Evolutionary conservation across 2,113 vertebrate species (phyloP).

Genomic region (Periophthalmus modestus): DNA sequence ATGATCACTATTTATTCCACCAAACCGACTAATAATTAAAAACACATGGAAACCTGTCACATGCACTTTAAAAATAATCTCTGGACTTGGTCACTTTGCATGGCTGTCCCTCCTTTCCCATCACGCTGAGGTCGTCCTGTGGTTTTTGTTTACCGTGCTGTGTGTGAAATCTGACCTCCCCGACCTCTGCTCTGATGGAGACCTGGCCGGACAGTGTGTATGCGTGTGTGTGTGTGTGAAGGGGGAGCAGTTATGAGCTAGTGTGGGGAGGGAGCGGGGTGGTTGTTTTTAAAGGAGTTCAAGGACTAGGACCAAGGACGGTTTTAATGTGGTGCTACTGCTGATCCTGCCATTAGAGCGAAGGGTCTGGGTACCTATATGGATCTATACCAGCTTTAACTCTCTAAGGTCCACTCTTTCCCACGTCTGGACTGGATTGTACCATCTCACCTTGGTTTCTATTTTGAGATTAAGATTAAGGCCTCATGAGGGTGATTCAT

Average conservation of each 20-base stretch:
- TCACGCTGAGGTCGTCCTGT: background rate
- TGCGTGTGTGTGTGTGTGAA: background rate
- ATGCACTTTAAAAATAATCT: background rate
- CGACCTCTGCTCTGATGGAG: background rate
- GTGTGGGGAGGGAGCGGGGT: background rate
- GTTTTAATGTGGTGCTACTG: constrained; percentile 5
- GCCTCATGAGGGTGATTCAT: no score
- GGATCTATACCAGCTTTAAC: background rate
- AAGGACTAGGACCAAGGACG: background rate
- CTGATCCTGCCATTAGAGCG: constrained; percentile 1
- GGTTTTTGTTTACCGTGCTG: background rate
- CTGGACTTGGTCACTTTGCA: background rate
- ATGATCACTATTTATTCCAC: no score
- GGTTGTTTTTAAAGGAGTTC: background rate
- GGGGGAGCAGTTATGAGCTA: background rate
- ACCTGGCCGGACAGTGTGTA: background rate
- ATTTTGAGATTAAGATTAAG: no score
- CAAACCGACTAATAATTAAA: no score
- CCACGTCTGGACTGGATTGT: background rate
- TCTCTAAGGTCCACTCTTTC: no score
- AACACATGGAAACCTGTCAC: no score
- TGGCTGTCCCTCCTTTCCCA: background rate
- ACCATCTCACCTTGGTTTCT: no score
- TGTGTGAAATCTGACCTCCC: background rate
- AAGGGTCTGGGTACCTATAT: background rate